Evolutionary conservation across 1,140 invertebrate species (phyloP), one percentile per base, ranked within the genome.

Genomic region (Trinorchestia longiramus): DNA sequence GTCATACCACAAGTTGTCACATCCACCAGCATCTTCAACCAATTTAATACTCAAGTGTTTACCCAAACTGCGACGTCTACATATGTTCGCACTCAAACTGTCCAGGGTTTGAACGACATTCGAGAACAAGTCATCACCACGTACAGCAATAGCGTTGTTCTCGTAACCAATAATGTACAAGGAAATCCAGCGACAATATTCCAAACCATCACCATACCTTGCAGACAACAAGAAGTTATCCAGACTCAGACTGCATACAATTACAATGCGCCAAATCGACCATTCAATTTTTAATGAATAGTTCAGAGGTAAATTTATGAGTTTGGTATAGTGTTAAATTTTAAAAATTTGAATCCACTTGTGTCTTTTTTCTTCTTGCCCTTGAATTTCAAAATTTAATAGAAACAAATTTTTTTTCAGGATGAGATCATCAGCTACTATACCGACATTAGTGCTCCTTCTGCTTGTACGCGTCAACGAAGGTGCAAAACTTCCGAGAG

Each of bases 1-100:
- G 57, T 95, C 77, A 91, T 96, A n/a, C 87, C 95, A 23, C 95
- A 96, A 95, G 95, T 95, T 28, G 62, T 96, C 40, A 96, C 95
- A 1, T 96, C 96, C 41, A 96, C 96, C 47, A 96, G 95, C 36
- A 77, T 96, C 40, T 95, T 96, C 17, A 95, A 96, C 36, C 77
- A 96, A 40, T n/a, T 96, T 15, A 96, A 96, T 43, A 91, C 94
- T 45, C 96, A 95, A 28, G 42, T 96, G 1, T 95, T 96, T 41
- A 96, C 96, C 23, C 95, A 45, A 62, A 96, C 95, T 15, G 87
- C 87, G 57, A 53, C 62, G 15, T 87, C 87, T 41, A 95, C 95
- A 28, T 91, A 95, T 47, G 95, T 95, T 40, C 96, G 96, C 57
- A 95, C 77, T 90, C 96, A 96, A 87, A 96, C 96, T 43, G 92